phyloP scores from a whole-genome alignment of 1,140 invertebrate species.

The Metaphire vulgaris region DNA sequence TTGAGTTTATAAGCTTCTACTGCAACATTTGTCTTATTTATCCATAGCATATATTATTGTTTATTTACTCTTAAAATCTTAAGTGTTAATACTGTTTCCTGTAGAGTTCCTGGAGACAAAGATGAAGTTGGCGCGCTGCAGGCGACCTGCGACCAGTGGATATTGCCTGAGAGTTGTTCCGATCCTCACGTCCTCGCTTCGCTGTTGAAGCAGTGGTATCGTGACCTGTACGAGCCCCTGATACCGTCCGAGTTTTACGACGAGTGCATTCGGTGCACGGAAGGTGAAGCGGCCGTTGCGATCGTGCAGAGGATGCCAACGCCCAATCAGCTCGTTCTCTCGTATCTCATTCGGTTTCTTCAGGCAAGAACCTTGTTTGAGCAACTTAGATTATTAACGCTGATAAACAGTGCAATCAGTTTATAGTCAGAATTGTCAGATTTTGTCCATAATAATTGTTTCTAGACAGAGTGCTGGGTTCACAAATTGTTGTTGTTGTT shows the following conservation, averaged over 20 bases:
- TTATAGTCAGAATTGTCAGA: too few relatives aligned
- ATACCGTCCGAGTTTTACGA: constrained; percentile 86
- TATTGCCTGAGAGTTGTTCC: constrained; percentile 57
- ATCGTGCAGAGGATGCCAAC: constrained; percentile 65
- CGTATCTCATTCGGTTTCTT: constrained; percentile 86
- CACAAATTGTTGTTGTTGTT: too few relatives aligned
- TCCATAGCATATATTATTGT: neutral
- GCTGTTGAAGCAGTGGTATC: constrained; percentile 88
- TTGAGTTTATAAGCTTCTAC: too few relatives aligned
- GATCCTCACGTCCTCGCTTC: constrained; percentile 95
- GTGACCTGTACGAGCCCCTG: constrained; percentile 88
- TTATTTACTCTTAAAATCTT: constrained; percentile 44
- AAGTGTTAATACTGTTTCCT: too few relatives aligned
- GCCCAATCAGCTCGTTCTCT: constrained; percentile 70
- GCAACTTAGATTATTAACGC: too few relatives aligned
- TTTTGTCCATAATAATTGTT: too few relatives aligned
- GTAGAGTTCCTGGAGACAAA: constrained; percentile 86
- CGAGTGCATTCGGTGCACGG: constrained; percentile 66
- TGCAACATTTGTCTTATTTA: too few relatives aligned
- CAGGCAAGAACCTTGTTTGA: constrained; percentile 61
- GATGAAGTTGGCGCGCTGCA: constrained; percentile 84
- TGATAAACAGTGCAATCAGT: too few relatives aligned
- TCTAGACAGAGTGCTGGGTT: too few relatives aligned
- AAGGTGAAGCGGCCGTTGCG: constrained; percentile 66
- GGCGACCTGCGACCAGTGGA: constrained; percentile 82